Evolutionary conservation across 2,888 invertebrate species (phyloP), one percentile per base, ranked within the genome.

Genomic region (Drosophila birchii): DNA sequence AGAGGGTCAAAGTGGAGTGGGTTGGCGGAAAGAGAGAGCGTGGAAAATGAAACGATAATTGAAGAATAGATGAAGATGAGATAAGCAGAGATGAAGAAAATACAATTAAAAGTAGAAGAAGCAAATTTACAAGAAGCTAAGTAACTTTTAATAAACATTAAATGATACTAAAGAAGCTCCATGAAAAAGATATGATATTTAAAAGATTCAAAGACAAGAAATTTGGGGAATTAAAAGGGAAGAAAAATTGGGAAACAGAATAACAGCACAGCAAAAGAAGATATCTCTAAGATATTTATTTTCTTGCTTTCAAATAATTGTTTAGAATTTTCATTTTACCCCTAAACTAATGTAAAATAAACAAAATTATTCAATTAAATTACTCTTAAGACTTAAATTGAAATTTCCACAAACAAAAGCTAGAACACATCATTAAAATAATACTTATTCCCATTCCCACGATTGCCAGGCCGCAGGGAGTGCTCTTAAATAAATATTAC

Each of bases 1-100:
- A 55, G 55, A 59, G 76, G 70, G 76, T 69, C 76, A 69, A 69
- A 76, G 68, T 69, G 59, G 58, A 67, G 29, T 39, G 55, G 74
- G 58, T 66, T 54, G 34, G 61, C 43, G 20, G 68, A 66, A 49
- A 26, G 53, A 62, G 47, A 74, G 58, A 74, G 73, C 67, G 75
- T 56, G 57, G 58, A 67, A 73, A 75, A 58, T 66, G 26, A 54
- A 70, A 56, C 51, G 44, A 70, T 71, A 41, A 68, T 49, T 72
- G 69, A 14, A 38, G 47, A 51, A 72, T 23, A 49, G 23, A 36
- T 11, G 29, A 38, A 41, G 23, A 45, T 29, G 26, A 75, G 12
- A 34, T 38, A n/a, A 41, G 14, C n/a, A 57, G 23, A 34, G 51
- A 36, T 36, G 44, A 14, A 54, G 45, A 61, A 69, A 73, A 73